Evolutionary conservation across 2,888 invertebrate species (phyloP).

Genomic region (Caenorhabditis macrosperma): DNA sequence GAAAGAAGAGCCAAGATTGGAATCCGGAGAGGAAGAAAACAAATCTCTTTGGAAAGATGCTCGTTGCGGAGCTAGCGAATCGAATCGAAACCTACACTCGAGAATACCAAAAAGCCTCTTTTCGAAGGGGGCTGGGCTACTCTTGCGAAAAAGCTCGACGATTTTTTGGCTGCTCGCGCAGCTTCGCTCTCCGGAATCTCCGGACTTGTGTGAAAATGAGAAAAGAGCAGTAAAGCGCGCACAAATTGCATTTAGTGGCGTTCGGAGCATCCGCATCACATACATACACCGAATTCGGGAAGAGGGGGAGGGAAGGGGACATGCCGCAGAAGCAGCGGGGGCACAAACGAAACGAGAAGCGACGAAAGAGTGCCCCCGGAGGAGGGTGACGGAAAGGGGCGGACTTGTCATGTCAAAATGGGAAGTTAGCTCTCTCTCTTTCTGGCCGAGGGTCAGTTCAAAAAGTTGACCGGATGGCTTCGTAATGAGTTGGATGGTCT

Average conservation of each 20-base stretch:
- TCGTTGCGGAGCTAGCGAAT: constrained; percentile 11
- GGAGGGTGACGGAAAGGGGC: constrained; percentile 49
- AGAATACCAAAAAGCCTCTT: constrained; percentile 27
- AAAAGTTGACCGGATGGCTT: background rate
- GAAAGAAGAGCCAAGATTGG: no score
- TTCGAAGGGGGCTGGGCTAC: background rate
- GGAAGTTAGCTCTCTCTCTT: constrained; percentile 8
- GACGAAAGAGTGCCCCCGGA: constrained; percentile 16
- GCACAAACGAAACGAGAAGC: constrained; percentile 23
- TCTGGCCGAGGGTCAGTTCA: no score
- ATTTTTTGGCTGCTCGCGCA: background rate
- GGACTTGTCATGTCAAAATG: constrained; percentile 39
- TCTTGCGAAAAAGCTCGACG: constrained; percentile 8
- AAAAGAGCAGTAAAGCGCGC: constrained; percentile 53
- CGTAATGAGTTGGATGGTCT: background rate
- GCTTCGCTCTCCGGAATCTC: no score
- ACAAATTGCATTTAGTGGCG: constrained; percentile 56
- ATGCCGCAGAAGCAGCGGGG: constrained; percentile 5
- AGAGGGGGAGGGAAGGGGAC: no score
- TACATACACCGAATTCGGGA: constrained; percentile 46
- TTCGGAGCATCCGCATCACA: constrained; percentile 58
- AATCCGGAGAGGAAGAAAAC: constrained; percentile 43
- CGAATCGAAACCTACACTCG: constrained; percentile 29
- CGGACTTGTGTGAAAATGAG: constrained; percentile 35
- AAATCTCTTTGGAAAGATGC: constrained; percentile 39